Percentiles rank a stretch among this genome's conserved stretches.
Conservation (phyloP, 2,797 vertebrate genomes). For the Coluber constrictor region DNA sequence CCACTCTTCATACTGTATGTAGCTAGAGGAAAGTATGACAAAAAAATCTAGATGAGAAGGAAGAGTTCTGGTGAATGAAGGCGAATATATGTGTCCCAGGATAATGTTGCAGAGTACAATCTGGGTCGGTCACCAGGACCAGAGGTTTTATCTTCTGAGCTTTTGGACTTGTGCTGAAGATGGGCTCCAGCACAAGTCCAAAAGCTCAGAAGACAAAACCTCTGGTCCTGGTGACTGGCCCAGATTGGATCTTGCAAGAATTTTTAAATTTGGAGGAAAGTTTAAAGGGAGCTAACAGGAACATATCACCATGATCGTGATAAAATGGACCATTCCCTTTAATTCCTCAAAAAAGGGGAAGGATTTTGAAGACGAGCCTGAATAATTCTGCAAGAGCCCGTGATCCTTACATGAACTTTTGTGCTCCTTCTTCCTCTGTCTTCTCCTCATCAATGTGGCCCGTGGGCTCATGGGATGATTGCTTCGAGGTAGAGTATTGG, state of each 20-base stretch:
- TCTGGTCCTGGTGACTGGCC: not conserved
- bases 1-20: not conserved
- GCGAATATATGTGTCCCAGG: not conserved
- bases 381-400: not conserved
- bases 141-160: not conserved
- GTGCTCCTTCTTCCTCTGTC: slow-evolving; percentile 90
- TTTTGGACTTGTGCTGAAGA: not conserved
- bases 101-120: not conserved
- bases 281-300: not conserved
- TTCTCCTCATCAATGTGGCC: slow-evolving; percentile 87
- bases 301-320: not conserved
- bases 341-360: not conserved
- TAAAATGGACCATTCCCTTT: not conserved
- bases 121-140: not conserved
- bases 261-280: not conserved
- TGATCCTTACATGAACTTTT: slow-evolving; percentile 85
- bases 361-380: not conserved
- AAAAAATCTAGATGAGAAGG: not conserved
- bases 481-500: slow-evolving; percentile 85
- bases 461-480: slow-evolving; percentile 90
- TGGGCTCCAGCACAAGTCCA: not conserved
- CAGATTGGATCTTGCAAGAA: not conserved
- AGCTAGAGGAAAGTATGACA: not conserved
- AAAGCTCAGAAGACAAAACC: not conserved
- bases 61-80: not conserved